phyloP scores from a whole-genome alignment of 23 tunicate genomes.

The Halocynthia roretzi region DNA sequence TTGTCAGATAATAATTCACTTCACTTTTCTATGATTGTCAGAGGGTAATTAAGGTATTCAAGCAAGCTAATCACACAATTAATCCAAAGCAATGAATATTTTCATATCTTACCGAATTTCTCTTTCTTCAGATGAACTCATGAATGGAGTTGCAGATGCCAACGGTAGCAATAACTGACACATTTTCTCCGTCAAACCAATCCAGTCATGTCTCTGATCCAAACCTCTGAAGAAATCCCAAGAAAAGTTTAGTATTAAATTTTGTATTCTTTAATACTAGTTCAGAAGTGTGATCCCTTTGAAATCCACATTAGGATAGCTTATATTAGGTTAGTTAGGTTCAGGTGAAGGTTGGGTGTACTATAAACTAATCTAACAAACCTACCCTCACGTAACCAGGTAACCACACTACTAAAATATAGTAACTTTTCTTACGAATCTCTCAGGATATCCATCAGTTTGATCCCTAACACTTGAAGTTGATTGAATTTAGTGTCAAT shows the following conservation, averaged over 20 bases:
- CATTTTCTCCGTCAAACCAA: slow-evolving; percentile 53
- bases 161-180: slow-evolving; percentile 74
- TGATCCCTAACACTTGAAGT: slow-evolving; percentile 61
- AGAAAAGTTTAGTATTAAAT: not conserved
- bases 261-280: too few relatives aligned
- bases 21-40: too few relatives aligned
- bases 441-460: slow-evolving; percentile 57
- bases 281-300: too few relatives aligned
- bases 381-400: not conserved
- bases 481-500: slow-evolving; percentile 82
- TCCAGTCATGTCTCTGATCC: slow-evolving; percentile 81
- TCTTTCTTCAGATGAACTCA: slow-evolving; percentile 80
- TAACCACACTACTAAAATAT: not conserved
- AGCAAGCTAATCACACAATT: too few relatives aligned
- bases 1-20: too few relatives aligned
- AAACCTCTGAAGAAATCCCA: slow-evolving; percentile 39
- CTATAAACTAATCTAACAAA: not conserved
- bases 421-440: slow-evolving; percentile 51
- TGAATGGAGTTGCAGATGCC: slow-evolving; percentile 64
- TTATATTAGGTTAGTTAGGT: not conserved
- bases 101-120: slow-evolving; percentile 41
- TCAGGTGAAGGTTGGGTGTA: not conserved
- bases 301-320: not conserved
- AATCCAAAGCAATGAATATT: too few relatives aligned
- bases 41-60: too few relatives aligned